Base-by-base conservation (phyloP, 2,888 invertebrate species). In the Rosalia funebris region DNA sequence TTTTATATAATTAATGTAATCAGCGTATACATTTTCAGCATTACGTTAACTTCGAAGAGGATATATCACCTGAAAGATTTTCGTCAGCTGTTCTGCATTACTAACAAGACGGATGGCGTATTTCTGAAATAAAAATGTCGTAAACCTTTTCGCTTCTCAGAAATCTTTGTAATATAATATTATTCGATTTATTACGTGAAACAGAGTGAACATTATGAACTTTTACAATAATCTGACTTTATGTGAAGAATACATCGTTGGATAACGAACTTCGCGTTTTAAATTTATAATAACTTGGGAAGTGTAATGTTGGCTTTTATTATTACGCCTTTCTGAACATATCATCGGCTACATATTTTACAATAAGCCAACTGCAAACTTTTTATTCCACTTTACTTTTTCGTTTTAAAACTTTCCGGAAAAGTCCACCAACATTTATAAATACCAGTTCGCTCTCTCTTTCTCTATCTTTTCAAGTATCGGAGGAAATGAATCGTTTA, bases 321-420 rank as follows among this genome's bases (percentile, higher is more conserved):
- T 71, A 72, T 73, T 71, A 68, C 72, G 71, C 68, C 64, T 65
- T 70, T 71, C 69, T 64, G 69, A 69, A 69, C 71, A 63, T 69
- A 69, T 71, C 70, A 68, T 60, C 62, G 68, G 48, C 62, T 66
- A 68, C 69, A 64, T 67, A 67, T 65, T 65, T 69, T 60, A 66
- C 60, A 64, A 66, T 68, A 67, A 67, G 63, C 56, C 61, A 19
- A 25, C 45, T 50, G 48, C 36, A 37, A 50, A 37, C 37, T 50
- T 50, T 39, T 50, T 50, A 50, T 50, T 50, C 48, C 48, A 20
- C 14, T 50, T 37, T 37, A 37, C 37, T 50, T 50, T 50, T 50
- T 50, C 48, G 34, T 37, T 50, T 50, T 50, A 50, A 50, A 50
- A 50, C 37, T 50, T 50, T 37, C 14, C 36, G 48, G 37, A 50